Evolutionary conservation across 2,113 vertebrate species (phyloP), one percentile per base, ranked within the genome.

Genomic region (Silurus meridionalis): DNA sequence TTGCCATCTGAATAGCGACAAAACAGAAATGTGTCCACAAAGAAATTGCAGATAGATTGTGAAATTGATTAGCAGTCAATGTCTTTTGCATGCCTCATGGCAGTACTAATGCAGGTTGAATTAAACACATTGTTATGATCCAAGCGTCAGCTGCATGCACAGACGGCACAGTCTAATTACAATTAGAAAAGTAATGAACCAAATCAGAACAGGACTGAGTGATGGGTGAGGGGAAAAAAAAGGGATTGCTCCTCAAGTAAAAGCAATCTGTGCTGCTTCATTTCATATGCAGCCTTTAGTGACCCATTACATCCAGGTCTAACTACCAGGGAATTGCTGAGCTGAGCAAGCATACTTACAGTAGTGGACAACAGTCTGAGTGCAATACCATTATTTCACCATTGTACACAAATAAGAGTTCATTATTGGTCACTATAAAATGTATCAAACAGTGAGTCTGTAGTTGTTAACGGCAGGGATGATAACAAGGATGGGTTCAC

Each of bases 21-120:
- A 19, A 58, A 58, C 15, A 57, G n/a, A 13, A 25, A 79, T 10
- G 15, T 79, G 25, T 57, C 53, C 55, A 37, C n/a, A 10, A 37
- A 79, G 57, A 46, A 80, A 58, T 37, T 46, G 46, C 17, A 46
- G n/a, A 28, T 19, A 61, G 17, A 80, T 11, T 3, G 57, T 48
- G 28, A 61, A 61, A 80, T 61, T 80, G 78, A 80, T 80, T 58
- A 80, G 57, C 78, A 48, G 28, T 61, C 57, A 19, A 21, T 61
- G 57, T 60, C 57, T 80, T 15, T 61, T 48, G 57, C 78, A 48
- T 80, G 57, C 57, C 78, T 61, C 28, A 23, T 5, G 48, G 82
- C 64, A 58, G 48, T 58, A 58, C 67, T 66, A 48, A 50, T 50
- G 83, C 84, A 87, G 87, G 90, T 88, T 91, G 90, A 61, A 91